A percentile compares a stretch with the other conserved stretches of the same genome.
These are phyloP conservation scores for Erpetoichthys calabaricus DNA, from an alignment of 2,797 vertebrate species.

Conservation along the genomic window DNA sequence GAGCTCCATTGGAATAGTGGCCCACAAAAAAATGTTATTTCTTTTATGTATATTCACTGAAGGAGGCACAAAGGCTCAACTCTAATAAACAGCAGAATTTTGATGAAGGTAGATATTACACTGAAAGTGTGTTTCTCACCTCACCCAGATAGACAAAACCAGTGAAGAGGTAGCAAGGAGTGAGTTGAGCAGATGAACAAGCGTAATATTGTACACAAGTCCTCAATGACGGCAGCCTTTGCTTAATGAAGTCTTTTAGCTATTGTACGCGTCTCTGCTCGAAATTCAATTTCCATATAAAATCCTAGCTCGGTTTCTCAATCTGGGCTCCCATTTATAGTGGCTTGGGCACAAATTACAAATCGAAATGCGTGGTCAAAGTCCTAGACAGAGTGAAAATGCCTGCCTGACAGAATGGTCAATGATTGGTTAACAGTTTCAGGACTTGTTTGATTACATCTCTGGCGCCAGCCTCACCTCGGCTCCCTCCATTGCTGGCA, in stretches of 20 bases:
- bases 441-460: constrained; percentile 1
- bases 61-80: no score
- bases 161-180: no score
- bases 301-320: not conserved
- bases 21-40: no score
- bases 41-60: no score
- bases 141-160: no score
- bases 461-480: not conserved
- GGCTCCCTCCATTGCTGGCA: not conserved
- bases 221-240: not conserved
- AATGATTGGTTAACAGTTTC: constrained; percentile 4
- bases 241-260: not conserved
- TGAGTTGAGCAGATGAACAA: no score
- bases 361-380: not conserved
- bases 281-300: not conserved
- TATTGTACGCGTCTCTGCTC: not conserved
- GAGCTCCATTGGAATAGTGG: no score
- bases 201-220: no score
- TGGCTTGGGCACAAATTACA: not conserved
- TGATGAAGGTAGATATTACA: no score
- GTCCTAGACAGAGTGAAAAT: not conserved
- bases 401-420: constrained; percentile 1
- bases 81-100: no score
- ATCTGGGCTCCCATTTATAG: constrained; percentile 1
- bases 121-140: no score